Percentiles rank a stretch among this genome's conserved stretches.
Conservation (phyloP, 2,113 vertebrate genomes). For the Oceanodroma tethys region DNA sequence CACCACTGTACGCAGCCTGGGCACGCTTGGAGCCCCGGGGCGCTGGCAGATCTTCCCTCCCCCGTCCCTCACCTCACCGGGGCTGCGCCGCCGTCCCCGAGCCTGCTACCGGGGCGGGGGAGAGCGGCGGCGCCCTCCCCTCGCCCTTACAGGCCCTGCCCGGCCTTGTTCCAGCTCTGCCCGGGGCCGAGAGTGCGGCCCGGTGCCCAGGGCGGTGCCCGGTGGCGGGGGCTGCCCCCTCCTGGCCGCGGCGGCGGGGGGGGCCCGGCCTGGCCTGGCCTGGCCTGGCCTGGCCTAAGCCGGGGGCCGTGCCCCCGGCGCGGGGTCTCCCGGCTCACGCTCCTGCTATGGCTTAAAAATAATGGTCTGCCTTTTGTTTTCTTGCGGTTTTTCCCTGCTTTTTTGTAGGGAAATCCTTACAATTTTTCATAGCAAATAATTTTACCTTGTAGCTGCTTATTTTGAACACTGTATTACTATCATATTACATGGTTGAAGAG, state of each 20-base stretch:
- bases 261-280: rapidly evolving
- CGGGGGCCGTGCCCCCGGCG: rapidly evolving
- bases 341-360: rapidly evolving
- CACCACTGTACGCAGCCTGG: rapidly evolving
- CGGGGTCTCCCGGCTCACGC: rapidly evolving
- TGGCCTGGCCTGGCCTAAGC: too few species aligned
- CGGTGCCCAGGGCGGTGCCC: too few species aligned
- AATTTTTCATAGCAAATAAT: background rate
- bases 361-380: background rate
- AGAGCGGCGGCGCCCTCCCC: rapidly evolving
- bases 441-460: background rate
- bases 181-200: rapidly evolving
- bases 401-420: background rate
- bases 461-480: background rate
- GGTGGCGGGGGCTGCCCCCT: too few species aligned
- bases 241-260: too few species aligned
- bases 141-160: too few species aligned
- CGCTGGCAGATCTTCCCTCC: background rate
- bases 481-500: background rate
- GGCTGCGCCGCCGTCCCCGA: rapidly evolving
- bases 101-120: background rate
- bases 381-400: background rate
- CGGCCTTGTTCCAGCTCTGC: rapidly evolving
- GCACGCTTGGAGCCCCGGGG: rapidly evolving
- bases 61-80: too few species aligned